phyloP scores from a whole-genome alignment of 2,797 vertebrate genomes.

The Notolabrus celidotus region DNA sequence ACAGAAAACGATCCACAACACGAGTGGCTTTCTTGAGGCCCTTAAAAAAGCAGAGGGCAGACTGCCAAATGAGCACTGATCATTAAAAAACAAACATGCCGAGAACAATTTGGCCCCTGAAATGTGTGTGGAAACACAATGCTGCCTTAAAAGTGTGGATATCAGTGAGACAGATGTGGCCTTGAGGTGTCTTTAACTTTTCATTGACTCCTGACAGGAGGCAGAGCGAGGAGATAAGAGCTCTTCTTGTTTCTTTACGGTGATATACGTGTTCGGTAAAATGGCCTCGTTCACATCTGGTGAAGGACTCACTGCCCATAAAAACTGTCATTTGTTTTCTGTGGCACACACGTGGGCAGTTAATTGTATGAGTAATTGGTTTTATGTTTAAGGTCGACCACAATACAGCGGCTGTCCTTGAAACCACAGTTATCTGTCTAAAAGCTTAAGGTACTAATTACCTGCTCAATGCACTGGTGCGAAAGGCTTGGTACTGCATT shows the following conservation, averaged over 20 bases:
- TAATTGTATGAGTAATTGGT: constrained; percentile 39
- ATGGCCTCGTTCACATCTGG: constrained; percentile 22
- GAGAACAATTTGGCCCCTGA: constrained; percentile 6
- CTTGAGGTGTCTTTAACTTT: constrained; percentile 29
- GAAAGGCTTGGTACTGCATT: neutral
- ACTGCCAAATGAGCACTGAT: constrained; percentile 14
- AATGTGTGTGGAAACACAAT: constrained; percentile 11
- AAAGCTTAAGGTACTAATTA: constrained; percentile 28
- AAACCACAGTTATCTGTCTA: constrained; percentile 1
- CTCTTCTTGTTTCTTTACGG: neutral
- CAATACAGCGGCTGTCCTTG: constrained; percentile 14
- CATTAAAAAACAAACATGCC: constrained; percentile 39
- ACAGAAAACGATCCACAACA: neutral
- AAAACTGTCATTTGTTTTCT: constrained; percentile 15
- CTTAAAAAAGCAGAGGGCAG: constrained; percentile 8
- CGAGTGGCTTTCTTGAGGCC: constrained; percentile 6
- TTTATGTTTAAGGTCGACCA: constrained; percentile 32
- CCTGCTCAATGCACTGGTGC: constrained; percentile 6
- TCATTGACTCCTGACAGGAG: constrained; percentile 26
- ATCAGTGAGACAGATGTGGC: constrained; percentile 25
- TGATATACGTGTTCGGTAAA: constrained; percentile 29
- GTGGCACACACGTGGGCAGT: neutral
- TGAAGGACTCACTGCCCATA: constrained; percentile 1
- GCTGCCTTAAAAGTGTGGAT: constrained; percentile 21
- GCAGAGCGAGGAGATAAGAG: neutral